phyloP scores from a whole-genome alignment of 2,113 vertebrate species.

The Vimba vimba region DNA sequence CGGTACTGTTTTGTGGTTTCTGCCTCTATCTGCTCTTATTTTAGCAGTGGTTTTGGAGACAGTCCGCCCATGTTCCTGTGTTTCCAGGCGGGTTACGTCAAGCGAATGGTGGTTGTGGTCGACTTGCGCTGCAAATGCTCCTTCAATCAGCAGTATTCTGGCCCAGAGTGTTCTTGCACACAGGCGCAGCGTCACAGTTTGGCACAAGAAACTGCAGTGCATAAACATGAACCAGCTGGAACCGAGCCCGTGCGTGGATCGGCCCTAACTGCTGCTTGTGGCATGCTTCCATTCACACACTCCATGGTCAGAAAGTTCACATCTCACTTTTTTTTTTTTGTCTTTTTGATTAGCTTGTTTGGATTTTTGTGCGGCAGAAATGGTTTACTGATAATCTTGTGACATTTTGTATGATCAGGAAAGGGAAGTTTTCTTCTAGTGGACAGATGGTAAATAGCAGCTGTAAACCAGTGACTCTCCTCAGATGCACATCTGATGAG shows the following conservation, averaged over 20 bases:
- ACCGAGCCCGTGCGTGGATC: not conserved
- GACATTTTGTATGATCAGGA: constrained; percentile 1
- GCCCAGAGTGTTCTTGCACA: constrained; percentile 20
- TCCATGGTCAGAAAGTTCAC: not conserved
- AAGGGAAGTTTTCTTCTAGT: constrained; percentile 10
- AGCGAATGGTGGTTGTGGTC: constrained; percentile 38
- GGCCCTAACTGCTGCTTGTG: not conserved
- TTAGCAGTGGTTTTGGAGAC: constrained; percentile 54
- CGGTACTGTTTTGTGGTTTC: not conserved
- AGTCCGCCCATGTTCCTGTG: not conserved
- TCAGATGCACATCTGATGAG: constrained; percentile 42
- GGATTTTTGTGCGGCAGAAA: not conserved
- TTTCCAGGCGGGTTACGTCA: constrained; percentile 46
- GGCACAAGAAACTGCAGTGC: constrained; percentile 7
- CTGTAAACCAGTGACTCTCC: constrained; percentile 18
- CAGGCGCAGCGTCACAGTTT: constrained; percentile 5
- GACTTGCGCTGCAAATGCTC: constrained; percentile 45
- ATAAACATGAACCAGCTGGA: constrained; percentile 39
- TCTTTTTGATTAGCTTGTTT: not conserved
- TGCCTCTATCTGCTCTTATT: constrained; percentile 51
- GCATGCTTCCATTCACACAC: constrained; percentile 12
- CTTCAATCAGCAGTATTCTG: constrained; percentile 45
- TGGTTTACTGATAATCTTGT: not conserved
- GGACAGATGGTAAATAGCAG: constrained; percentile 52
- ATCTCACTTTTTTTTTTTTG: not conserved